Base-by-base conservation (phyloP, 2,797 vertebrate species). In the Chaetodon trifasciatus region DNA sequence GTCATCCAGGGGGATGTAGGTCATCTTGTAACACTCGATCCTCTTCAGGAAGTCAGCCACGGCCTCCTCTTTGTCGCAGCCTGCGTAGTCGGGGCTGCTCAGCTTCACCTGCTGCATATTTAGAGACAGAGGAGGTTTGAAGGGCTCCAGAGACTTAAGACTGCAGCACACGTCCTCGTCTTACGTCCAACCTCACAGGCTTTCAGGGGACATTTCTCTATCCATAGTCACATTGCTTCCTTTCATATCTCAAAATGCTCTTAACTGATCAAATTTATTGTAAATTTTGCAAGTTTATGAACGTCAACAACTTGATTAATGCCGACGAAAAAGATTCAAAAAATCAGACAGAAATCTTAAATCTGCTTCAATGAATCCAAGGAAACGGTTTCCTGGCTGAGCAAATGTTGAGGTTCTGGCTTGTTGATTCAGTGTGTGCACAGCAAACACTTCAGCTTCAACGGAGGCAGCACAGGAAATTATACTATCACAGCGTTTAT, bases 21-120 rank as follows among this genome's bases (percentile, higher is more conserved):
- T 96, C 85, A 95, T 15, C 71, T 96, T 93, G 92, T 98, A 98
- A 87, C 97, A 98, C 0, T 98, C 95, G 1, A 98, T 98, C 93
- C 97, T 96, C 90, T 97, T 96, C 56, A 97, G 91, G 86, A 98
- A 98, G 65, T 98, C 97, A 1, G 94, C 90, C 70, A 97, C 95
- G 0, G 96, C 97, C 70, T 97, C 96, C 7, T 98, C 97, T 88
- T 96, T 94, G 76, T 96, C 95, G 46, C 96, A 96, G 94, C 92
- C 95, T 3, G 80, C 73, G 35, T 98, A 98, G 88, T 98, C 97
- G 0, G 97, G 97, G 77, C 97, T 97, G 84, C 96, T 96, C 60
- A 98, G 95, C 93, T 98, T 98, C 73, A 98, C 97, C 96, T 98
- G 96, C 97, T 32, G 28, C 28, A 32, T 32, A 32, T 32, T 32